Evolutionary conservation across 2,888 invertebrate species (phyloP).

Genomic region (Acheta domesticus): DNA sequence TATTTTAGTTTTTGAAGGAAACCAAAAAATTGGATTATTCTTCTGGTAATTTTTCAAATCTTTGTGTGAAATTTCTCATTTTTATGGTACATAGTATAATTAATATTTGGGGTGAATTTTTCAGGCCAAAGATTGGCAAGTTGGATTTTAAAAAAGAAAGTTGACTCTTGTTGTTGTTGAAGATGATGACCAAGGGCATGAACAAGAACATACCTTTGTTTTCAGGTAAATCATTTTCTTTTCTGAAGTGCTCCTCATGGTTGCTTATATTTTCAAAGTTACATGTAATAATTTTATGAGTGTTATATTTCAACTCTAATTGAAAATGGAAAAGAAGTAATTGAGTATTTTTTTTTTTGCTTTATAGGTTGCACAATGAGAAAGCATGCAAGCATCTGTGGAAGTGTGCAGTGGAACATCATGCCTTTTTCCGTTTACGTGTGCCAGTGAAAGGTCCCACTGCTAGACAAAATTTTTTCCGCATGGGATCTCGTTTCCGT

Average conservation of each 20-base stretch:
- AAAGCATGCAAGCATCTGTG: conserved; percentile 99
- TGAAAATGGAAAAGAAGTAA: neutral
- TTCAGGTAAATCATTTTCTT: conserved; percentile 59
- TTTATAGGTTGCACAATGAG: conserved; percentile 75
- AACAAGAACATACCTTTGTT: conserved; percentile 98
- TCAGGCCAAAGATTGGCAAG: conserved; percentile 92
- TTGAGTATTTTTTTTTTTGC: no score
- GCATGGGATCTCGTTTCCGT: conserved; percentile 97
- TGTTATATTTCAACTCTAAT: no score
- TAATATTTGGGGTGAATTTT: conserved; percentile 31
- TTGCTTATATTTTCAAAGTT: no score
- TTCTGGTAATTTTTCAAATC: conserved; percentile 63
- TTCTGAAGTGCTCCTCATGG: no score
- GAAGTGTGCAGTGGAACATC: conserved; percentile 99
- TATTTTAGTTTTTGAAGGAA: conserved; percentile 94
- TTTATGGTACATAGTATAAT: neutral
- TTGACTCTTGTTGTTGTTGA: conserved; percentile 95
- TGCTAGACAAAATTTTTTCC: conserved; percentile 91
- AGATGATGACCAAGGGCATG: conserved; percentile 93
- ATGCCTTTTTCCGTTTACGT: conserved; percentile 94
- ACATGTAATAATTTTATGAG: no score
- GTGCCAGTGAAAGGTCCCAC: conserved; percentile 85
- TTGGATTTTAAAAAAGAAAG: conserved; percentile 96
- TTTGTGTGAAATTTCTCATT: neutral
- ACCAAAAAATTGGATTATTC: conserved; percentile 95